A percentile compares a stretch with the other conserved stretches of the same genome.
Evolutionary conservation across 2,113 vertebrate genomes (phyloP).

Genomic region (Grus americana): DNA sequence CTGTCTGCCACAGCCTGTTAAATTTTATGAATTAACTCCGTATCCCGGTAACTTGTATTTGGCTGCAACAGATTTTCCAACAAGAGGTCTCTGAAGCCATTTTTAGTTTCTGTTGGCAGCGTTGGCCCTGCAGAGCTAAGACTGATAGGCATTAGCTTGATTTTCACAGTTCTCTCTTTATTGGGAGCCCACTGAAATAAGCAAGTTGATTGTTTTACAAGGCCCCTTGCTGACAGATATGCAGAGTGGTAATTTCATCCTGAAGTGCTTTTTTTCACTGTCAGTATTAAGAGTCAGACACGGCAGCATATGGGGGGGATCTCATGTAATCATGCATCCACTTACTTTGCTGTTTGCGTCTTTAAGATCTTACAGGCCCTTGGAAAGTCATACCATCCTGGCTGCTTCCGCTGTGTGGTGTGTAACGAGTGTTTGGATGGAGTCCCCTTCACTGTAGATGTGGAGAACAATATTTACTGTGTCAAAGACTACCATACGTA

Average conservation of each 20-base stretch:
- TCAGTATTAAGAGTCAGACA: neutral
- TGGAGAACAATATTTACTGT: constrained; percentile 98
- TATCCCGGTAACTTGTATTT: neutral
- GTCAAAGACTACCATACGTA: constrained; percentile 98
- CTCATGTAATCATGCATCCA: neutral
- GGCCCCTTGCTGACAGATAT: constrained; percentile 11
- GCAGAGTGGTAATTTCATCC: neutral
- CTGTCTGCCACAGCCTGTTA: neutral
- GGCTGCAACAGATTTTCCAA: neutral
- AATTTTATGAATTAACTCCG: neutral
- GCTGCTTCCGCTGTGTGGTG: constrained; percentile 97
- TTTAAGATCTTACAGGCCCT: constrained; percentile 95
- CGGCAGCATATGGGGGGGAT: neutral
- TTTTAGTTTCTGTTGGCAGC: neutral
- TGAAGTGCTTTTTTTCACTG: neutral
- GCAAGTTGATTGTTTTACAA: constrained; percentile 9
- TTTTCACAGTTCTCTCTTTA: neutral
- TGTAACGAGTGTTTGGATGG: constrained; percentile 96
- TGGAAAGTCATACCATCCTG: constrained; percentile 96
- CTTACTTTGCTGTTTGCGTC: neutral
- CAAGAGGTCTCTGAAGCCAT: neutral
- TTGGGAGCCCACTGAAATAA: neutral
- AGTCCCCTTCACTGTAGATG: constrained; percentile 96
- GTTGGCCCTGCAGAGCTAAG: neutral
- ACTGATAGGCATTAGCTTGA: neutral